phyloP scores from a whole-genome alignment of 2,888 invertebrate genomes.

The Lasioglossum villosulum region DNA sequence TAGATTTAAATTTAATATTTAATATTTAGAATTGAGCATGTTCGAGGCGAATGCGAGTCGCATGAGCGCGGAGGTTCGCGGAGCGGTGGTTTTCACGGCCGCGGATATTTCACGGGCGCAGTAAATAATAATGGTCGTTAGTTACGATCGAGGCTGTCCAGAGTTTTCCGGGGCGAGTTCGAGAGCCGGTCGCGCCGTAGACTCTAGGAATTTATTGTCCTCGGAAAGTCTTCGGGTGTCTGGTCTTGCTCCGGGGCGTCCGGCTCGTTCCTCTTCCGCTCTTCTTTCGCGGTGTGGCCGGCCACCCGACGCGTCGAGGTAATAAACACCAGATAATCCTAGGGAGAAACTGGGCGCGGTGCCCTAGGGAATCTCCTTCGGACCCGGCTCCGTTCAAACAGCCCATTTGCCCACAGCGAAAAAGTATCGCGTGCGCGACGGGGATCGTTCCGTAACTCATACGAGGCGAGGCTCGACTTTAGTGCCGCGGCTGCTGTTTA shows the following conservation, averaged over 20 bases:
- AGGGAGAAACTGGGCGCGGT: constrained; percentile 32
- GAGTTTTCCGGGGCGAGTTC: background rate
- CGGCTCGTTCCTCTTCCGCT: constrained; percentile 35
- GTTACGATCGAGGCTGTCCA: background rate
- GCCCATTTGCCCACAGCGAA: background rate
- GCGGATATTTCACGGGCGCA: constrained; percentile 6
- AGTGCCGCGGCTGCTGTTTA: constrained; percentile 6
- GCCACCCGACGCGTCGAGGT: constrained; percentile 37
- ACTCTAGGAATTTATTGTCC: constrained; percentile 41
- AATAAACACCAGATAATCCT: constrained; percentile 59
- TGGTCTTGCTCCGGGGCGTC: constrained; percentile 7
- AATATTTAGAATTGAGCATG: no score
- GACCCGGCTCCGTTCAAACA: background rate
- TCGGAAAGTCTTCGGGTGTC: background rate
- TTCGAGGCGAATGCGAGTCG: no score
- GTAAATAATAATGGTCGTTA: constrained; percentile 37
- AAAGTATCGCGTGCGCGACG: constrained; percentile 20
- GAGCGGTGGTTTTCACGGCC: background rate
- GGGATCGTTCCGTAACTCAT: constrained; percentile 26
- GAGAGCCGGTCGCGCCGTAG: background rate
- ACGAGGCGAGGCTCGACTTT: background rate
- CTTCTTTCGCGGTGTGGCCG: constrained; percentile 17
- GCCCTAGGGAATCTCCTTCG: background rate
- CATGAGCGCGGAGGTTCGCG: no score
- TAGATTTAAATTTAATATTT: no score